Percentiles rank a stretch among this genome's conserved stretches.
phyloP scores from a whole-genome alignment of 2,113 vertebrate genomes.

The Oncorhynchus keta region DNA sequence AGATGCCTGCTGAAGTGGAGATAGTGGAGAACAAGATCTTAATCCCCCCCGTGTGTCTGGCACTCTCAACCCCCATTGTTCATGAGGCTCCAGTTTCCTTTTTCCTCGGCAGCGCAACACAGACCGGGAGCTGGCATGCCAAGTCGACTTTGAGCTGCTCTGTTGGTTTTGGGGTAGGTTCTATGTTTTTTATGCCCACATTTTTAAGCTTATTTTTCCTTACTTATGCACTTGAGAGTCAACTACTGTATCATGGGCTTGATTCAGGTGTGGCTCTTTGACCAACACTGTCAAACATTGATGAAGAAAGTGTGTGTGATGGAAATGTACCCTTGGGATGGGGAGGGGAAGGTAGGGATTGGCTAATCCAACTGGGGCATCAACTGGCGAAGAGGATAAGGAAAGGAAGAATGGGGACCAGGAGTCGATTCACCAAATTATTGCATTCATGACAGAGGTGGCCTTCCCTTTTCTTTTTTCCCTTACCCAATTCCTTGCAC shows the following conservation, averaged over 20 bases:
- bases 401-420: slow-evolving; percentile 37
- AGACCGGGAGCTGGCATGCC: slow-evolving; percentile 29
- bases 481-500: background rate
- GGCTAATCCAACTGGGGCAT: slow-evolving; percentile 60
- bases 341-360: background rate
- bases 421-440: slow-evolving; percentile 43
- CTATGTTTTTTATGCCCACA: slow-evolving; percentile 10
- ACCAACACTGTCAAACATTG: no score
- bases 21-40: slow-evolving; percentile 63
- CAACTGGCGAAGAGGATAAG: slow-evolving; percentile 63
- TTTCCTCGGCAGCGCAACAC: slow-evolving; percentile 26
- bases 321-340: no score
- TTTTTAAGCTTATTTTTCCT: slow-evolving; percentile 11
- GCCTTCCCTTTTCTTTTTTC: slow-evolving; percentile 47
- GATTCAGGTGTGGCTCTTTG: no score
- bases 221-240: background rate
- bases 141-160: slow-evolving; percentile 59
- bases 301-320: no score
- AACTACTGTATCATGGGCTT: no score
- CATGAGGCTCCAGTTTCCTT: slow-evolving; percentile 52
- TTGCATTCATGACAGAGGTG: slow-evolving; percentile 58
- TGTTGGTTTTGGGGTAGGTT: slow-evolving; percentile 24
- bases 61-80: slow-evolving; percentile 61
- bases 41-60: slow-evolving; percentile 60
- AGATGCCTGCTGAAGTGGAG: slow-evolving; percentile 58